Evolutionary conservation across 2,797 vertebrate species (phyloP).

Genomic region (Phoxinus dragarum): DNA sequence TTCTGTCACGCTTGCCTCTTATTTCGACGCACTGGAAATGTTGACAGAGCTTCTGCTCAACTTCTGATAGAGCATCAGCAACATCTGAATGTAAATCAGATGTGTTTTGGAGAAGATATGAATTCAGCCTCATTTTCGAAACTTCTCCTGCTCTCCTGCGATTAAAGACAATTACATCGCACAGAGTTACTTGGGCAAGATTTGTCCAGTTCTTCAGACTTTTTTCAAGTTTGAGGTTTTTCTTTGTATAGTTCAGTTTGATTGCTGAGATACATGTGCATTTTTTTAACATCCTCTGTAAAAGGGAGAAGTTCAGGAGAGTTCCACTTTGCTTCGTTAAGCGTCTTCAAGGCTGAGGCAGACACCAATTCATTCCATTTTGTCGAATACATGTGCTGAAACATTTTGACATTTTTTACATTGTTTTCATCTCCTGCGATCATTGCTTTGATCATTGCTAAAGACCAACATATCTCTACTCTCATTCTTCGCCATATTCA

Average conservation of each 20-base stretch:
- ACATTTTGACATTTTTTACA: background rate
- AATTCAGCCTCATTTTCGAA: background rate
- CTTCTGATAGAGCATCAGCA: slow-evolving; percentile 6
- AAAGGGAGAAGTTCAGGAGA: slow-evolving; percentile 21
- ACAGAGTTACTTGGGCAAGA: background rate
- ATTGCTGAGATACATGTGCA: slow-evolving; percentile 8
- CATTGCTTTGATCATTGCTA: no score
- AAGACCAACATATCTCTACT: no score
- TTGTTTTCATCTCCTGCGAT: slow-evolving; percentile 10
- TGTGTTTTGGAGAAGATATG: background rate
- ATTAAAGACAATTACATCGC: background rate
- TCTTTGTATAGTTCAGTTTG: background rate
- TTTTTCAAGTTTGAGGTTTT: background rate
- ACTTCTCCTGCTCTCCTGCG: background rate
- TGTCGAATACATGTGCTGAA: background rate
- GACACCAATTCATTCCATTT: slow-evolving; percentile 6
- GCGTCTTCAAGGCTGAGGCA: background rate
- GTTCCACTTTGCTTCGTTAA: slow-evolving; percentile 18
- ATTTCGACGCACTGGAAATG: slow-evolving; percentile 2
- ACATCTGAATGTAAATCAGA: background rate
- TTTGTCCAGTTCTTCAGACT: slow-evolving; percentile 10
- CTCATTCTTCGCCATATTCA: no score
- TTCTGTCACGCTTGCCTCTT: slow-evolving; percentile 4
- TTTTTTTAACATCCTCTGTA: slow-evolving; percentile 29
- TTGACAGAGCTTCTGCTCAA: slow-evolving; percentile 16